phyloP scores from a whole-genome alignment of 2,888 invertebrate genomes.

The Latheticus oryzae region DNA sequence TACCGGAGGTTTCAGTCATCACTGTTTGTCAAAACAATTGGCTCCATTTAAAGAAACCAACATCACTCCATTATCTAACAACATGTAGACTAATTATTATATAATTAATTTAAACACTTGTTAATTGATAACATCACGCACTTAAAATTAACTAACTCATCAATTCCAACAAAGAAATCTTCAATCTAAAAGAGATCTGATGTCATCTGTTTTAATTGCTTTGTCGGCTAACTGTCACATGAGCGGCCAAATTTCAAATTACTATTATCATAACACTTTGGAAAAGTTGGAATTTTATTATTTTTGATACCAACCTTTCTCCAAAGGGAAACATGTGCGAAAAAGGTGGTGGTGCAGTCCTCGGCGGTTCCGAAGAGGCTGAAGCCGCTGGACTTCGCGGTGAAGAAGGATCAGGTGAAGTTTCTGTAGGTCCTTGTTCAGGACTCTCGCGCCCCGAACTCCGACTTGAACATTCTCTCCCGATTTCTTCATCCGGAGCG shows the following conservation, averaged over 20 bases:
- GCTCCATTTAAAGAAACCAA: constrained; percentile 39
- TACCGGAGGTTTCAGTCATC: constrained; percentile 23
- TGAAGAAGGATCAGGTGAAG: constrained; percentile 62
- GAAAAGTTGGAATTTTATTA: too few relatives aligned
- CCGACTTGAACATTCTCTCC: constrained; percentile 60
- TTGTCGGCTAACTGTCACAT: constrained; percentile 51
- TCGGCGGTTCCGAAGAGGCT: constrained; percentile 72
- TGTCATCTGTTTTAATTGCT: constrained; percentile 60
- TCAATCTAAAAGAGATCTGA: constrained; percentile 56
- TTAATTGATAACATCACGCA: constrained; percentile 63
- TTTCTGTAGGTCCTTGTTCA: constrained; percentile 55
- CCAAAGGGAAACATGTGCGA: constrained; percentile 76
- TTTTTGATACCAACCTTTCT: constrained; percentile 68
- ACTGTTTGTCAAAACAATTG: constrained; percentile 46
- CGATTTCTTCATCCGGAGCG: constrained; percentile 59
- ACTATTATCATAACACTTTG: too few relatives aligned
- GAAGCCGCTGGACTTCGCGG: constrained; percentile 71
- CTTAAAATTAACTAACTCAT: constrained; percentile 59
- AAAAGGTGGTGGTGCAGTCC: constrained; percentile 71
- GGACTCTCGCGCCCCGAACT: constrained; percentile 58
- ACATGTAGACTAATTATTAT: constrained; percentile 54
- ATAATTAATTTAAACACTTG: constrained; percentile 64
- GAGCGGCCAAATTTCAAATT: constrained; percentile 9
- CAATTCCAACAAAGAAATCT: constrained; percentile 56
- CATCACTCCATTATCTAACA: constrained; percentile 35